Evolutionary conservation across 2,888 invertebrate species (phyloP), one percentile per base, ranked within the genome.

Genomic region (Nasonovia ribisnigri): DNA sequence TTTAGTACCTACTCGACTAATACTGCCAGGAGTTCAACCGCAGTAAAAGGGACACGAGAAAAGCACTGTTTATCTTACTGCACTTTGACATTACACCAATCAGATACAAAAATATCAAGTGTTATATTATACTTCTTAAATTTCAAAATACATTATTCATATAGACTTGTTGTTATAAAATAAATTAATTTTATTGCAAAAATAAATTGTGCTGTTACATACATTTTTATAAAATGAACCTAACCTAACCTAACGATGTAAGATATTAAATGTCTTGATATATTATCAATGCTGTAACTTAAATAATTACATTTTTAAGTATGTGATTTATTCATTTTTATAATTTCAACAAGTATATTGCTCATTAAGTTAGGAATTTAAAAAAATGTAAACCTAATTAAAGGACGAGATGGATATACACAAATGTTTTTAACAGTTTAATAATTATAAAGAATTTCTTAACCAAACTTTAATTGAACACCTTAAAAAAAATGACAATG

Each of bases 1-100:
- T 92, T 88, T 92, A 92, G 92, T 92, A 88, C 92, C 67, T 51
- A 67, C 87, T 87, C 86, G 87, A 60, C 48, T 87, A 60, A 26
- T 67, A 92, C 60, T 60, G 20, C 87, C 48, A 51, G 87, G 42
- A 92, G 51, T 16, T 29, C 92, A 51, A 92, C 92, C 57, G 46
- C 84, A 86, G 60, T 87, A 87, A 92, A 92, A 51, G n/a, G 67
- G 20, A 60, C 24, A 87, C n/a, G 16, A 92, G 26, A n/a, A 60
- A 88, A 48, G 0, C 29, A 51, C 29, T 36, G 29, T 84, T 84
- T 20, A 60, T 46, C 16, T 84, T 60, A 60, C 43, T 87, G 46
- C 46, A 46, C 42, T 60, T 87, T 46, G n/a, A 57, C 84, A 46
- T 46, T 77, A 54, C 60, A 67, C 57, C 29, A 26, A 84, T 84